Evolutionary conservation across 2,888 invertebrate species (phyloP), one percentile per base, ranked within the genome.

Genomic region (Pyrrhosoma nymphula): DNA sequence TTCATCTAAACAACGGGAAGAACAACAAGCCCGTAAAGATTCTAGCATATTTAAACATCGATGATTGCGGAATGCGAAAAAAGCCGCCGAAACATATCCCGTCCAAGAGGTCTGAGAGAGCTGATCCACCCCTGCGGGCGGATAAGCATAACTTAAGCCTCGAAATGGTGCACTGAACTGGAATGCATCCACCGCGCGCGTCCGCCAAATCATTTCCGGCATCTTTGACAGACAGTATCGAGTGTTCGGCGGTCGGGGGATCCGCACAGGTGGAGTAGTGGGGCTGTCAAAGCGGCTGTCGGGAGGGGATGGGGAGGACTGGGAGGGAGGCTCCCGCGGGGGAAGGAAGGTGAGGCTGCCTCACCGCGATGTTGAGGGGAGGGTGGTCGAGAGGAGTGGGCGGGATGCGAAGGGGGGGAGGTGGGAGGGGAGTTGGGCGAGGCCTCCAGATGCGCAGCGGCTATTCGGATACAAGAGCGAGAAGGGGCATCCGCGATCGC

Each of bases 171-270:
- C 82, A 82, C 35, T 82, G 82, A 82, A 82, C 82, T 82, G 82
- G 82, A 82, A 82, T 82, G 35, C 82, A 82, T 82, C 82, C 35
- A 35, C 35, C 82, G 82, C 35, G 82, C 12, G 69, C 26, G n/a
- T 23, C 82, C 35, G 82, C 82, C 82, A 82, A 82, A 82, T 35
- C 35, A 82, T 82, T 82, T 82, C 82, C 82, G 82, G 82, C 82
- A 82, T 82, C 82, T 82, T 35, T 82, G 82, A 82, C 82, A 35
- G 82, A 82, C 82, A 82, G 82, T 82, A 82, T 82, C 82, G 35
- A 82, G 82, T 82, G 82, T 30, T 82, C 82, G 30, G 35, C 82
- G 82, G 35, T 35, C 69, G 69, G 69, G 47, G 82, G 26, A 82
- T 35, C 82, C 82, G 82, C 82, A 82, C 82, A 82, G 82, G 82